These are phyloP conservation scores for Oriolus oriolus DNA, from an alignment of 2,113 vertebrate species.

Conservation along the genomic window DNA sequence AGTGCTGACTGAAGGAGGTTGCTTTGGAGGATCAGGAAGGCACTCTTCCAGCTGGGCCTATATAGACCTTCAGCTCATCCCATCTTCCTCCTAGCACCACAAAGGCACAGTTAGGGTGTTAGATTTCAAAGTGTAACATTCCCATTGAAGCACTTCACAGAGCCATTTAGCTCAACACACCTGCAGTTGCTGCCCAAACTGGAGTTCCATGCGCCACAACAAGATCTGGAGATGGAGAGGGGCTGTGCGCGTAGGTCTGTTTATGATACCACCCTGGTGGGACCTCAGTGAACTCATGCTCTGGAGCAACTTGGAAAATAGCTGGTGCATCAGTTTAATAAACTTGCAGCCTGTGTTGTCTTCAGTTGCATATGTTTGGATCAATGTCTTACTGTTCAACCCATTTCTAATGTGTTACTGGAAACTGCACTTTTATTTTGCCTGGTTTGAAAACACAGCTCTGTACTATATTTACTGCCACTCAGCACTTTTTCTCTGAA, in stretches of 20 bases:
- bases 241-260: rapidly evolving
- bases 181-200: neutral
- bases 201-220: neutral
- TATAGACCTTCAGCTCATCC: neutral
- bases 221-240: neutral
- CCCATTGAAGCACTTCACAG: neutral
- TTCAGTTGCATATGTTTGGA: neutral
- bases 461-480: neutral
- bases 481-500: neutral
- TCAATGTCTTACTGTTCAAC: neutral
- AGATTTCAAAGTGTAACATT: neutral
- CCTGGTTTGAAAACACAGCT: neutral
- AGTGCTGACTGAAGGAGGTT: neutral
- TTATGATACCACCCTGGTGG: neutral
- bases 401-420: neutral
- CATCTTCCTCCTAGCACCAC: neutral
- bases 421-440: neutral
- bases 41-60: neutral
- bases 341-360: neutral
- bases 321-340: neutral
- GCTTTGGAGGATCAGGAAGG: neutral
- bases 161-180: neutral
- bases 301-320: neutral
- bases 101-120: neutral
- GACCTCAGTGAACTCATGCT: neutral